Conservation (phyloP, 2,113 vertebrate species). For the Chauna torquata region DNA sequence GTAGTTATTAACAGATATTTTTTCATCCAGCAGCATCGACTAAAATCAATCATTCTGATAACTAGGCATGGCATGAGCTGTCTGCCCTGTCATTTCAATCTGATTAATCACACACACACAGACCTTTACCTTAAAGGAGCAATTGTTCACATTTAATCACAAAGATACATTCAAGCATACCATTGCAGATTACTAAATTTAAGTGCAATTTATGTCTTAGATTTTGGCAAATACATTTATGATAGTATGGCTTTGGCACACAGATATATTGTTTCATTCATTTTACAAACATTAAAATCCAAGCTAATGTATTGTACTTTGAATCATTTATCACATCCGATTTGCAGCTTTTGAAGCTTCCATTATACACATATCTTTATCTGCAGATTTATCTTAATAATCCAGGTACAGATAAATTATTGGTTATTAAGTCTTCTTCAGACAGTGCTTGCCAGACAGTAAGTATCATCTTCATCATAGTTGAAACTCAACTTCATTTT, state of each 20-base stretch:
- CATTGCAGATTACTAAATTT: constrained; percentile 74
- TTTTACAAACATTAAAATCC: constrained; percentile 72
- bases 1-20: constrained; percentile 83
- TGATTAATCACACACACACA: constrained; percentile 82
- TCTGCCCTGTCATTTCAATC: constrained; percentile 81
- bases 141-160: constrained; percentile 84
- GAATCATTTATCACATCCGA: constrained; percentile 67
- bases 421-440: constrained; percentile 46
- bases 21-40: constrained; percentile 75
- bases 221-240: constrained; percentile 75
- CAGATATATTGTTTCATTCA: constrained; percentile 67
- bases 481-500: constrained; percentile 35
- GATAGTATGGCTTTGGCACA: constrained; percentile 63
- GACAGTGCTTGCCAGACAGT: background rate
- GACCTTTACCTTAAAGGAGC: constrained; percentile 85
- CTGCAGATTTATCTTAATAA: constrained; percentile 69
- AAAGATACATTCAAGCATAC: constrained; percentile 78
- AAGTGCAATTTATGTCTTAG: constrained; percentile 72
- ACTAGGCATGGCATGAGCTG: constrained; percentile 81
- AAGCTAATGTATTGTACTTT: constrained; percentile 63
- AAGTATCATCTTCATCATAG: constrained; percentile 9
- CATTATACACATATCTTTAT: constrained; percentile 56
- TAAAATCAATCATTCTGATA: constrained; percentile 85
- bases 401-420: constrained; percentile 50
- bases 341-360: constrained; percentile 59